Conservation (phyloP, 1,140 invertebrate genomes). For the Drosophila pseudoananassae region DNA sequence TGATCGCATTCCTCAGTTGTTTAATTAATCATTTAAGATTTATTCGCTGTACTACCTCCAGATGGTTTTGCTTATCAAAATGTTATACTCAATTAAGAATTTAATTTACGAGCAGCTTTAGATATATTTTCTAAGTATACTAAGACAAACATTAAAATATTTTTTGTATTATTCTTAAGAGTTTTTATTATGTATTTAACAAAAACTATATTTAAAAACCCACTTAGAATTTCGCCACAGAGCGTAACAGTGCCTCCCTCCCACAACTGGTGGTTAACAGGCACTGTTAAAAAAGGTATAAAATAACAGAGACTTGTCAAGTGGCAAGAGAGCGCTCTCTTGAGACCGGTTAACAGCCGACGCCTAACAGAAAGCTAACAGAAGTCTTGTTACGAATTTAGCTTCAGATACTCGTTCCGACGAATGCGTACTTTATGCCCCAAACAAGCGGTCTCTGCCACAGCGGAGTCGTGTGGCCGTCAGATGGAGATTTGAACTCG, state of each 20-base stretch:
- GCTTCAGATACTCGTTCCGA: conserved; percentile 2
- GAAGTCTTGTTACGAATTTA: background rate
- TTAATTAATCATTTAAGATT: conserved; percentile 40
- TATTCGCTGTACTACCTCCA: conserved; percentile 7
- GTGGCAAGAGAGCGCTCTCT: conserved; percentile 6
- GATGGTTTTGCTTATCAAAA: conserved; percentile 24
- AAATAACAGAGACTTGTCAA: conserved; percentile 35
- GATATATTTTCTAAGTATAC: no score
- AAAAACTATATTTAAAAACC: background rate
- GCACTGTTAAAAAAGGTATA: conserved; percentile 60
- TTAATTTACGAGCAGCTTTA: background rate
- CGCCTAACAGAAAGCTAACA: conserved; percentile 1
- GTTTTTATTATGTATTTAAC: background rate
- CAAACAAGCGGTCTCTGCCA: conserved; percentile 3
- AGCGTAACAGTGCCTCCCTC: conserved; percentile 27
- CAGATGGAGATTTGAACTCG: conserved; percentile 72
- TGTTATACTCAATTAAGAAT: conserved; percentile 5
- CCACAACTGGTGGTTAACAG: conserved; percentile 32
- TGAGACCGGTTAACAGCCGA: background rate
- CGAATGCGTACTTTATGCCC: conserved; percentile 1
- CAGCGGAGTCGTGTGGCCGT: conserved; percentile 22
- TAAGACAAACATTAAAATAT: no score
- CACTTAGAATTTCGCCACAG: background rate
- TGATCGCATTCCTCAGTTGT: conserved; percentile 15
- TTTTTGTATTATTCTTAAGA: background rate